phyloP scores from a whole-genome alignment of 2,113 vertebrate species.

The Barbus barbus region DNA sequence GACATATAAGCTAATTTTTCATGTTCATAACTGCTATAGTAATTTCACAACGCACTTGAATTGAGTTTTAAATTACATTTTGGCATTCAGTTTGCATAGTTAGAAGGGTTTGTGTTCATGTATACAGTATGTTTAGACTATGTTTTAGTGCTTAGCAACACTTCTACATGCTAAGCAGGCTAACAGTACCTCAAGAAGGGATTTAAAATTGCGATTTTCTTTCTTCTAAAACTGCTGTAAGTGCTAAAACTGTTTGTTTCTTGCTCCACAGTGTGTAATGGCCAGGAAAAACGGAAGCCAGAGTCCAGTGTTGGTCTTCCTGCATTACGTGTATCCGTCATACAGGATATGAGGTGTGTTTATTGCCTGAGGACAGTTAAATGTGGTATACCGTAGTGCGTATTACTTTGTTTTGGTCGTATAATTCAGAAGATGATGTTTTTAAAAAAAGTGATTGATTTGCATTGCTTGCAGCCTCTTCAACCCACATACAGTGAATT shows the following conservation, averaged over 20 bases:
- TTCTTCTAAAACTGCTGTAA: neutral
- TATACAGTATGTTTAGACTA: neutral
- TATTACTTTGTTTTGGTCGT: neutral
- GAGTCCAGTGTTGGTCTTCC: slow-evolving; percentile 80
- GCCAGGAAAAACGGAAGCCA: slow-evolving; percentile 80
- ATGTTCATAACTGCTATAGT: neutral
- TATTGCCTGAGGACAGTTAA: neutral
- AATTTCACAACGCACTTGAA: neutral
- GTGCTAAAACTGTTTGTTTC: slow-evolving; percentile 30
- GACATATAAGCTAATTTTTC: neutral
- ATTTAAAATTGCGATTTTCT: neutral
- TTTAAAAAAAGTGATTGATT: neutral
- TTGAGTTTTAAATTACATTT: neutral
- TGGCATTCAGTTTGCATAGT: neutral
- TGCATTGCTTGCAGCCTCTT: neutral
- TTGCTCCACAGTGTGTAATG: slow-evolving; percentile 72
- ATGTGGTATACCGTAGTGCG: neutral
- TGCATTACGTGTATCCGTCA: slow-evolving; percentile 81
- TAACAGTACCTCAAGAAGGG: neutral
- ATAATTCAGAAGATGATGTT: neutral
- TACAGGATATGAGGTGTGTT: slow-evolving; percentile 94
- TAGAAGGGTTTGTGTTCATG: neutral
- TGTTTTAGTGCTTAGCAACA: neutral
- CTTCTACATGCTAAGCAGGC: neutral
- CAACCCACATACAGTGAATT: neutral